These are phyloP conservation scores for Gymnoscopelus braueri DNA, from an alignment of 2,797 vertebrate species.

Conservation along the genomic window DNA sequence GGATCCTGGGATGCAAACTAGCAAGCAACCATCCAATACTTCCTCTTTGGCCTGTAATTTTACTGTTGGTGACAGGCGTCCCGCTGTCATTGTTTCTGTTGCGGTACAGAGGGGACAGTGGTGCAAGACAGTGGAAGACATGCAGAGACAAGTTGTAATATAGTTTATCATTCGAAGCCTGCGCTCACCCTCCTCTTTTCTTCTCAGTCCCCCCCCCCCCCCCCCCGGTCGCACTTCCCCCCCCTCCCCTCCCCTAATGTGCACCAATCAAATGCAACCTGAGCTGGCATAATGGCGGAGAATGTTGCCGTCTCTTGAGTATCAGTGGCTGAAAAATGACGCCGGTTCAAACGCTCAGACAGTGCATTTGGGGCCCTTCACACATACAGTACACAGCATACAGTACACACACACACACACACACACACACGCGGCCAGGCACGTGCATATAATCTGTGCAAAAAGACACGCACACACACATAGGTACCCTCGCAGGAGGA, in stretches of 20 bases:
- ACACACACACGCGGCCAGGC: neutral
- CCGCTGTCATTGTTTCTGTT: too few relatives aligned
- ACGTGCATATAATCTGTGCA: too few relatives aligned
- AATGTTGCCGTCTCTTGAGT: conserved; percentile 58
- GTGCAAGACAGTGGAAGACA: too few relatives aligned
- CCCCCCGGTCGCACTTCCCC: neutral
- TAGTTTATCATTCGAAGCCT: too few relatives aligned
- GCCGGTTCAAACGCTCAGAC: conserved; percentile 29
- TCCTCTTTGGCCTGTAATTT: too few relatives aligned
- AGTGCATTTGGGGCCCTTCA: conserved; percentile 20
- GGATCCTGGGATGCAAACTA: conserved; percentile 28
- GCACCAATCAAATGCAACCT: conserved; percentile 75
- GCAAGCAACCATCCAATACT: neutral
- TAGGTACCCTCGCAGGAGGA: conserved; percentile 39
- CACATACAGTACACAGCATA: neutral
- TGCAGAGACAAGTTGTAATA: too few relatives aligned
- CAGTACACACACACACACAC: neutral
- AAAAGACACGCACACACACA: neutral
- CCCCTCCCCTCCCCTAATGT: conserved; percentile 51
- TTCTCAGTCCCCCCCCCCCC: neutral
- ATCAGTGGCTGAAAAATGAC: conserved; percentile 64
- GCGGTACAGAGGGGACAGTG: too few relatives aligned
- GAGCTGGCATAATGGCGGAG: conserved; percentile 67
- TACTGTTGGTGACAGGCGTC: too few relatives aligned
- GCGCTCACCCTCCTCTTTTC: neutral